Evolutionary conservation across 1,140 invertebrate genomes (phyloP), one percentile per base, ranked within the genome.

Genomic region (Drosophila ironensis): DNA sequence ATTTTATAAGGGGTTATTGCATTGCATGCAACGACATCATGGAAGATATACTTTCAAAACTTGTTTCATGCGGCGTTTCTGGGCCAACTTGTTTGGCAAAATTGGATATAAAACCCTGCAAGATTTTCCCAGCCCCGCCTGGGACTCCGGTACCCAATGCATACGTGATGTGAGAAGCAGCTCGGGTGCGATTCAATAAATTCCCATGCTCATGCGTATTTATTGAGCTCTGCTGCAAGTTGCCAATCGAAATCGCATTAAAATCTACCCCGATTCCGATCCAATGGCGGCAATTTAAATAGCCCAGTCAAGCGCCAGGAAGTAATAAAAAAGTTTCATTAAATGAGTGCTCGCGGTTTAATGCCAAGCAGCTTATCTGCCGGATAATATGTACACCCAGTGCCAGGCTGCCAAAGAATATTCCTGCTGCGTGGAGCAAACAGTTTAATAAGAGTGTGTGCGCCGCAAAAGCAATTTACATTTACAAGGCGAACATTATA

Each of bases 311-410:
- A 70, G 44, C 38, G 61, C 52, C 57, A 52, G 78, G 78, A 78
- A 64, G 78, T 60, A 77, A 84, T 84, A 84, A 82, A 84, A 73
- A 84, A 84, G 56, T 84, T 78, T 77, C 73, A 73, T 57, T 60
- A 52, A 77, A 77, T 63, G 67, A 61, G 48, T 74, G 47, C 71
- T 53, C 63, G 35, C 54, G 69, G 71, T 68, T 33, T 81, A 66
- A 74, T 71, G 46, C 30, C 66, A 71, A 75, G 67, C 72, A 16
- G 77, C 72, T 81, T 81, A 81, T 84, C 77, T 77, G 54, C 12
- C 45, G 37, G 41, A 54, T 51, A 48, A 33, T 50, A 52, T n/a
- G n/a, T n/a, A n/a, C n/a, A 2, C 5, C 20, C 41, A 50, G 63
- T 69, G 56, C 63, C 42, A 20, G 19, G 25, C 19, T 37, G 50